Base-by-base conservation (phyloP, 53 echinoderm and acorn worm species). In the Henricia sp. region DNA sequence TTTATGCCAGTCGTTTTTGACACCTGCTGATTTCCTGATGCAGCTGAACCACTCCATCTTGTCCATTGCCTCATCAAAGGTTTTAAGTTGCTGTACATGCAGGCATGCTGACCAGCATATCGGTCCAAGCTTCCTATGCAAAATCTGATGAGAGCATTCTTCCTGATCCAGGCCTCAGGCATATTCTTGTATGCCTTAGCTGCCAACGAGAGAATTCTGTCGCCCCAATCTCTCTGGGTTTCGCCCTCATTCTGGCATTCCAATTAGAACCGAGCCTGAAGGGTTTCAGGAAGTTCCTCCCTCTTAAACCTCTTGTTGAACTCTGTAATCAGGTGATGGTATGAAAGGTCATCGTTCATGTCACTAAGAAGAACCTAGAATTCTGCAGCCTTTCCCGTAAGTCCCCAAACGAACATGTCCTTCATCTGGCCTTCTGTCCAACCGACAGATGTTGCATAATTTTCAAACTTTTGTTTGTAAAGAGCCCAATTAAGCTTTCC, bases 281-380 rank as follows among this genome's bases (percentile, higher is more conserved):
- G 46, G 71, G 50, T 50, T 36, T 71, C 71, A 1, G 71, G 71
- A 12, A 71, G 26, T 71, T 71, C 71, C 9, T 71, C 71, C 28
- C 71, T 30, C 50, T 42, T 71, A 28, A 71, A 71, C 71, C 71
- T 21, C 71, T 42, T 46, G 71, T 44, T 46, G 71, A 71, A 71
- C 32, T 71, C 71, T 50, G 46, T 29, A 28, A 71, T 71, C 46
- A 41, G 46, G 14, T 39, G 26, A 6, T 35, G 8, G 44, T 71
- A 71, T 2, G 71, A 71, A 25, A 71, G 10, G 24, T 71, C 71
- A 16, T 44, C 26, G 32, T 71, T 50, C 50, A 46, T 71, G 23
- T 42, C 36, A 33, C 65, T 65, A 65, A 36, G 37, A 65, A 71
- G 43, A 17, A 44, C 35, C 2, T 34, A 75, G 38, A 75, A 52